Percentiles rank a stretch among this genome's conserved stretches.
These are phyloP conservation scores for Azorinus chamasolen DNA, from an alignment of 2,888 invertebrate genomes.

Conservation along the genomic window DNA sequence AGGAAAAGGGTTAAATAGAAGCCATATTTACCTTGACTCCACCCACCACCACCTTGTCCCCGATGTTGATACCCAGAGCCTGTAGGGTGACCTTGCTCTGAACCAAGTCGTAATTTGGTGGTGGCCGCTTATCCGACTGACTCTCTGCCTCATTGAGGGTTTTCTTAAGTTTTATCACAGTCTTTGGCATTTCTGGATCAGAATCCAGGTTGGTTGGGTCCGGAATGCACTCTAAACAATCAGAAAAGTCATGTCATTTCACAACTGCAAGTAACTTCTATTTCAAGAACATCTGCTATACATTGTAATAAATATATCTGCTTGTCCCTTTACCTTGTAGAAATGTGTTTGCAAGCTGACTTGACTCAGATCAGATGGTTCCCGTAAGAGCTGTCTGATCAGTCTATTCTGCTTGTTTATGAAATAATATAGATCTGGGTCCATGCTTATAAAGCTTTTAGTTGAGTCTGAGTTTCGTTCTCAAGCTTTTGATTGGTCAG, in stretches of 20 bases:
- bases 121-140: conserved; percentile 72
- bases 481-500: too few relatives aligned
- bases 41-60: conserved; percentile 86
- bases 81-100: conserved; percentile 84
- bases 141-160: conserved; percentile 83
- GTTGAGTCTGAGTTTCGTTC: too few relatives aligned
- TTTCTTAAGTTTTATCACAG: conserved; percentile 83
- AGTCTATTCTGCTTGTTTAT: too few relatives aligned
- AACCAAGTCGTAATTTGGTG: conserved; percentile 82
- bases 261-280: neutral
- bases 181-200: conserved; percentile 85
- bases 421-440: too few relatives aligned
- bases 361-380: too few relatives aligned
- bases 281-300: neutral
- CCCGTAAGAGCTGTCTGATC: too few relatives aligned
- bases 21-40: conserved; percentile 81
- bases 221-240: conserved; percentile 86
- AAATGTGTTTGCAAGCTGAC: too few relatives aligned
- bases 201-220: conserved; percentile 84
- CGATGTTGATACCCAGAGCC: conserved; percentile 86
- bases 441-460: too few relatives aligned
- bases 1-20: too few relatives aligned
- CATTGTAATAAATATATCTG: neutral
- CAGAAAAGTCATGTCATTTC: neutral
- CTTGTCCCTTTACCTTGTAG: too few relatives aligned